Percentiles rank a stretch among this genome's conserved stretches.
phyloP scores from a whole-genome alignment of 2,888 invertebrate genomes.

The Pantelozetes paolii region DNA sequence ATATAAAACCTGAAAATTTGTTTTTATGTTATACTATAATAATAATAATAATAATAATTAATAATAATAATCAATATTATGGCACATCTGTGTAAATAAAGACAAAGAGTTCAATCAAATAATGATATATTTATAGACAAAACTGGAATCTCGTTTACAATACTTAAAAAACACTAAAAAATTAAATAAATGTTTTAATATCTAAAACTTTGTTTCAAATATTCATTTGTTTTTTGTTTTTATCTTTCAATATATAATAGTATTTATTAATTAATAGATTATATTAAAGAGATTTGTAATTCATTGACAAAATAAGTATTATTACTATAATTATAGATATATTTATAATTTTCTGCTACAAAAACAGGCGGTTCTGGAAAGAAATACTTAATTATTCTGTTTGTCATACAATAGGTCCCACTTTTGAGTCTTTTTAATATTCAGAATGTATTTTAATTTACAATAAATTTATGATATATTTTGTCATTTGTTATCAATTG shows the following conservation, averaged over 20 bases:
- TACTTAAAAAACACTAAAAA: constrained; percentile 34
- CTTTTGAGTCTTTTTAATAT: background rate
- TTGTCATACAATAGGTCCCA: constrained; percentile 18
- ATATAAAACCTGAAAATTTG: constrained; percentile 29
- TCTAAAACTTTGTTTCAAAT: constrained; percentile 3
- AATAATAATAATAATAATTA: constrained; percentile 9
- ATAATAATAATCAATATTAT: constrained; percentile 16
- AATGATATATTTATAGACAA: constrained; percentile 27
- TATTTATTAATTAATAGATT: constrained; percentile 22
- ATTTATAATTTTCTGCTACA: constrained; percentile 18
- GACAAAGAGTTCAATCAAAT: constrained; percentile 15
- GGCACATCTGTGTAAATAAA: constrained; percentile 37
- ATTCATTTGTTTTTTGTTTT: background rate
- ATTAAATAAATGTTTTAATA: constrained; percentile 13
- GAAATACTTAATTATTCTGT: background rate
- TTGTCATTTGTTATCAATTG: background rate
- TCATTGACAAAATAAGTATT: constrained; percentile 29
- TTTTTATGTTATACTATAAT: constrained; percentile 12
- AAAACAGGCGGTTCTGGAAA: constrained; percentile 19
- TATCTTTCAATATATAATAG: background rate
- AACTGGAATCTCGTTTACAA: constrained; percentile 34
- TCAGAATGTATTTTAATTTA: constrained; percentile 10
- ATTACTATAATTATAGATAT: background rate
- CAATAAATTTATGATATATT: background rate
- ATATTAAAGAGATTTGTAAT: constrained; percentile 30